phyloP scores from a whole-genome alignment of 2,888 invertebrate species.

The Busseola fusca region DNA sequence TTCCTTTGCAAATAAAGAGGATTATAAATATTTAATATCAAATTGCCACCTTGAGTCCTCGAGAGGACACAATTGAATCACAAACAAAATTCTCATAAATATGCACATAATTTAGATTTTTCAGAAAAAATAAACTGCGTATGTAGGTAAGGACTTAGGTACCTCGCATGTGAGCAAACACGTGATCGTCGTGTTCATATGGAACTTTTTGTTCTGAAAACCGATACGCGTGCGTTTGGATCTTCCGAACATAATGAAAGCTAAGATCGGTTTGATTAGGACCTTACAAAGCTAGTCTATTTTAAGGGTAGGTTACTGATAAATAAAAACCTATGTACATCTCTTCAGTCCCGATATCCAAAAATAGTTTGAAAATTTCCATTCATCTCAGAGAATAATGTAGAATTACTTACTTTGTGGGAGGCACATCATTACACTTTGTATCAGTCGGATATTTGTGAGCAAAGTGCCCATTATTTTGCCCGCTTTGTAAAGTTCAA shows the following conservation, averaged over 20 bases:
- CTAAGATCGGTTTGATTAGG: neutral
- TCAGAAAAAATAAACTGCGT: neutral
- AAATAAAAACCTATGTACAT: neutral
- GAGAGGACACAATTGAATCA: slow-evolving; percentile 22
- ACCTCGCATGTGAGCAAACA: neutral
- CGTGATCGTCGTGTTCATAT: neutral
- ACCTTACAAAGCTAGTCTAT: neutral
- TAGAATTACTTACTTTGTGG: slow-evolving; percentile 11
- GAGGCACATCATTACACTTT: slow-evolving; percentile 18
- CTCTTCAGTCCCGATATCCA: neutral
- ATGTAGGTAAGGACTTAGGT: neutral
- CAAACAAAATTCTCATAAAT: slow-evolving; percentile 32
- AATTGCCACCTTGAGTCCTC: slow-evolving; percentile 40
- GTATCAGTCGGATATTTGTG: slow-evolving; percentile 8
- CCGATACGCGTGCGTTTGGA: no score
- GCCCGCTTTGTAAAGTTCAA: slow-evolving; percentile 39
- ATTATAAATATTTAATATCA: slow-evolving; percentile 54
- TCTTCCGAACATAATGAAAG: neutral
- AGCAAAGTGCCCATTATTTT: slow-evolving; percentile 37
- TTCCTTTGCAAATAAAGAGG: slow-evolving; percentile 44
- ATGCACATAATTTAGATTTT: slow-evolving; percentile 33
- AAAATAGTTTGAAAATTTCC: neutral
- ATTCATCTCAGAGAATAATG: neutral
- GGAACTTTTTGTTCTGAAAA: neutral
- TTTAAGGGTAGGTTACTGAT: neutral